Base-by-base conservation (phyloP, 2,888 invertebrate genomes). In the Cryptus armator region DNA sequence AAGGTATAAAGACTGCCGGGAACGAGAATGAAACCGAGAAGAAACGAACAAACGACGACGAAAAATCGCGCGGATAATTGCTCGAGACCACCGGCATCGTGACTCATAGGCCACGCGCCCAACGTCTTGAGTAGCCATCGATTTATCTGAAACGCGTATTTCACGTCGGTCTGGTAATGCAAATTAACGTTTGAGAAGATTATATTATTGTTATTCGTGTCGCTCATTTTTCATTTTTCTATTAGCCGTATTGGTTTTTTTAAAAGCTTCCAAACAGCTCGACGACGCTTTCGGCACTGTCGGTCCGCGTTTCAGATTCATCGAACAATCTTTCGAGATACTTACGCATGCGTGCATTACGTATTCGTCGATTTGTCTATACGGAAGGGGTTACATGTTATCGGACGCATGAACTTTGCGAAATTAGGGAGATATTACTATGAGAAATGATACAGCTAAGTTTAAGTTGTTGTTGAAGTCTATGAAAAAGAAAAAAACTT, bases 91-190 rank as follows among this genome's bases (percentile, higher is more conserved):
- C 16, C 59, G 37, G 14, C 48, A 1, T 19, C 6, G 0, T 12
- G 6, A 0, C 70, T 68, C 2, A 29, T 43, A 4, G 92, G 92
- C 92, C 92, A 92, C 37, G 87, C 85, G 1, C 92, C 92, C n/a
- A 92, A 86, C 0, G 90, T 82, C 12, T 87, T 88, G 0, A 92
- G 70, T 6, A 92, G 85, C 87, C 89, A 91, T 9, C 90, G 91
- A 51, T 90, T 92, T 83, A 91, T 74, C n/a, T 89, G 86, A 0
- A 91, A 79, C 12, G 91, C 91, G 75, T 91, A 91, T 5, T 90
- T 87, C 6, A 86, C 44, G 43, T 87, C 78, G 9, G 70, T 53
- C 14, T 68, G 59, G 46, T 44, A 66, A 48, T 80, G 32, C 2
- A 43, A 29, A 67, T 83, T 83, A 4, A 0, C 12, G 32, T 1